Evolutionary conservation across 2,113 vertebrate species (phyloP).

Genomic region (Planiliza haematocheilus): DNA sequence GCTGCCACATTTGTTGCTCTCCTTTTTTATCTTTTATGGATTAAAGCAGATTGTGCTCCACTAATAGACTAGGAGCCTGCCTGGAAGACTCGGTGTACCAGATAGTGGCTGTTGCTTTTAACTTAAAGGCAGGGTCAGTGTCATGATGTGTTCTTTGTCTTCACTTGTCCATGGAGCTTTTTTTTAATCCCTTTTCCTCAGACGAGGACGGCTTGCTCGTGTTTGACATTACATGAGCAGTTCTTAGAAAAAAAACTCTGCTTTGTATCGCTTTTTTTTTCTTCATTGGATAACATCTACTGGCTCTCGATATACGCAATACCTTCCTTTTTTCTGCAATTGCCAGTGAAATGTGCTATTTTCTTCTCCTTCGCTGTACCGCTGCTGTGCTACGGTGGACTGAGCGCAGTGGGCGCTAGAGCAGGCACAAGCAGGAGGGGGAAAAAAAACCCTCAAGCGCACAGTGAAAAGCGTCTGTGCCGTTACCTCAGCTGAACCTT

Average conservation of each 20-base stretch:
- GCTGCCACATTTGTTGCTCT: slow-evolving; percentile 64
- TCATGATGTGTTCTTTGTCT: slow-evolving; percentile 64
- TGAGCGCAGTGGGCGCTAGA: slow-evolving; percentile 77
- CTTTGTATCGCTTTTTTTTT: slow-evolving; percentile 31
- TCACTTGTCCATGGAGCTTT: slow-evolving; percentile 25
- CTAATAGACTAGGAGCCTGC: slow-evolving; percentile 33
- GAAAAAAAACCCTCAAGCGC: slow-evolving; percentile 63
- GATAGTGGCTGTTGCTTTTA: slow-evolving; percentile 23
- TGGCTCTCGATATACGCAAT: slow-evolving; percentile 21
- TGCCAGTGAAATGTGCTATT: slow-evolving; percentile 73
- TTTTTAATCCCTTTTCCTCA: slow-evolving; percentile 1
- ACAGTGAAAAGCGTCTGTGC: slow-evolving; percentile 82
- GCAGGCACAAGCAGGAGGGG: slow-evolving; percentile 59
- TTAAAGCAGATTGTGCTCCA: slow-evolving; percentile 52
- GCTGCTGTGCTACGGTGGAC: slow-evolving; percentile 77
- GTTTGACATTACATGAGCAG: slow-evolving; percentile 27
- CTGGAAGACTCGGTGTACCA: slow-evolving; percentile 31
- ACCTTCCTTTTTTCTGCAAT: slow-evolving; percentile 52
- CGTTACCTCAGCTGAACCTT: slow-evolving; percentile 86
- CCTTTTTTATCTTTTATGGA: slow-evolving; percentile 60
- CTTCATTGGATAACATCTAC: slow-evolving; percentile 39
- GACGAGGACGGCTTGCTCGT: slow-evolving; percentile 37
- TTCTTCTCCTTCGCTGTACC: slow-evolving; percentile 58
- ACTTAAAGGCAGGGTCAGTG: slow-evolving; percentile 17
- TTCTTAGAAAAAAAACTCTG: slow-evolving; percentile 4